These are phyloP conservation scores for Pangasius larnaudii DNA, from an alignment of 2,797 vertebrate species.

Conservation along the genomic window DNA sequence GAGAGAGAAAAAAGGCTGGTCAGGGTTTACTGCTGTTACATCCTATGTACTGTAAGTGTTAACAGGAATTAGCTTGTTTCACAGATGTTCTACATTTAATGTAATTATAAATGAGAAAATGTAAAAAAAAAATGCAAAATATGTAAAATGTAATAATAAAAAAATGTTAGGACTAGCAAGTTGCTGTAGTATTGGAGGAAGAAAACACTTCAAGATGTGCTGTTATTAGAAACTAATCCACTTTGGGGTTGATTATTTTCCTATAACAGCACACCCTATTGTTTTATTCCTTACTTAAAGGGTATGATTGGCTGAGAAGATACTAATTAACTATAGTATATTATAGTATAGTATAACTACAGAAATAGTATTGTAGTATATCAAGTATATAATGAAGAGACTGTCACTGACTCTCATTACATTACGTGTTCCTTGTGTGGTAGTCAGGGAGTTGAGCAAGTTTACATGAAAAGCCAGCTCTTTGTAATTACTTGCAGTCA, in stretches of 20 bases:
- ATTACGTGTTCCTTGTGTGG: conserved; percentile 24
- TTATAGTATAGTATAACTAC: not conserved
- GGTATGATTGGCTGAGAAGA: not conserved
- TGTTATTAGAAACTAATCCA: not conserved
- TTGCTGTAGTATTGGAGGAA: not conserved
- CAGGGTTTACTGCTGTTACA: not conserved
- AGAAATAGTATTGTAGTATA: not conserved
- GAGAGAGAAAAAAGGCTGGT: not conserved
- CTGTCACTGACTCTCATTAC: not conserved
- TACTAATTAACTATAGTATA: not conserved
- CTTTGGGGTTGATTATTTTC: not conserved
- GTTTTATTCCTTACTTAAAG: not conserved
- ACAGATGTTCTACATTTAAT: not conserved
- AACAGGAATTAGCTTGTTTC: not conserved
- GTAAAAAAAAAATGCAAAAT: no score
- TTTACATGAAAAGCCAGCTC: conserved; percentile 62
- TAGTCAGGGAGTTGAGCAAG: conserved; percentile 51
- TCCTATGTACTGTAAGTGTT: not conserved
- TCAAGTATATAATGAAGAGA: conserved; percentile 15
- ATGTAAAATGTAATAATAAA: no score
- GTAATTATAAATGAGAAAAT: not conserved
- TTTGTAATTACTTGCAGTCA: conserved; percentile 55
- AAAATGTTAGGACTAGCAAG: no score
- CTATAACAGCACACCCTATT: not conserved
- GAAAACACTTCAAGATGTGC: not conserved